Percentiles rank a stretch among this genome's conserved stretches.
Evolutionary conservation across 1,140 invertebrate species (phyloP).

Genomic region (Drosophila repletoides): DNA sequence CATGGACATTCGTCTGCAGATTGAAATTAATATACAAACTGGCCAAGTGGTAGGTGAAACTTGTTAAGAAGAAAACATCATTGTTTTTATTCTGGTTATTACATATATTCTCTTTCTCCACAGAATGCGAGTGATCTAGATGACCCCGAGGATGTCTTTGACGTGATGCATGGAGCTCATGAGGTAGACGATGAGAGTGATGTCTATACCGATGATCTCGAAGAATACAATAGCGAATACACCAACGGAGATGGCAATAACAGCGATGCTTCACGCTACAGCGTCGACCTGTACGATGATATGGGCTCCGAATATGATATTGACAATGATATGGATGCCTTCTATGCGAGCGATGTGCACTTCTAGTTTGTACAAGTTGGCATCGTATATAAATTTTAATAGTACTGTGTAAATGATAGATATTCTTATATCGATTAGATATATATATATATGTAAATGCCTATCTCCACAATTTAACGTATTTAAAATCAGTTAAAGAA

Average conservation of each 20-base stretch:
- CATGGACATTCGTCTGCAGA: constrained; percentile 83
- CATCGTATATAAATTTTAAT: constrained; percentile 48
- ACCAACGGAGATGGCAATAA: constrained; percentile 62
- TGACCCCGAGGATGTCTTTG: constrained; percentile 40
- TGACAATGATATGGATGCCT: constrained; percentile 42
- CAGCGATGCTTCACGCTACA: constrained; percentile 52
- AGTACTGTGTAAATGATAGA: constrained; percentile 28
- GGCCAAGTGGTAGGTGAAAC: constrained; percentile 63
- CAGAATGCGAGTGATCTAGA: constrained; percentile 71
- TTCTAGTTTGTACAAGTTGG: constrained; percentile 25
- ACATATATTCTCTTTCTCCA: background rate
- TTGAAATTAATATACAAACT: constrained; percentile 83
- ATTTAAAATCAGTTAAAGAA: background rate
- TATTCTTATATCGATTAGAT: constrained; percentile 33
- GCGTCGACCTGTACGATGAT: constrained; percentile 52
- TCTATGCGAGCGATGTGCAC: constrained; percentile 31
- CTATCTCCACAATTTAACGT: constrained; percentile 6
- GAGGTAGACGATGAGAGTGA: constrained; percentile 58
- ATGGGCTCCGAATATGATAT: constrained; percentile 58
- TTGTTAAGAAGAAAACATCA: no score
- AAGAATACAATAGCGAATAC: constrained; percentile 65
- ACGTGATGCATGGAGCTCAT: constrained; percentile 25
- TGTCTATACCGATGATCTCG: constrained; percentile 58
- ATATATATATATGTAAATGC: constrained; percentile 8
- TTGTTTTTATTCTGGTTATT: no score